These are phyloP conservation scores for Drosophila engyochracea DNA, from an alignment of 2,888 invertebrate species.

Conservation along the genomic window DNA sequence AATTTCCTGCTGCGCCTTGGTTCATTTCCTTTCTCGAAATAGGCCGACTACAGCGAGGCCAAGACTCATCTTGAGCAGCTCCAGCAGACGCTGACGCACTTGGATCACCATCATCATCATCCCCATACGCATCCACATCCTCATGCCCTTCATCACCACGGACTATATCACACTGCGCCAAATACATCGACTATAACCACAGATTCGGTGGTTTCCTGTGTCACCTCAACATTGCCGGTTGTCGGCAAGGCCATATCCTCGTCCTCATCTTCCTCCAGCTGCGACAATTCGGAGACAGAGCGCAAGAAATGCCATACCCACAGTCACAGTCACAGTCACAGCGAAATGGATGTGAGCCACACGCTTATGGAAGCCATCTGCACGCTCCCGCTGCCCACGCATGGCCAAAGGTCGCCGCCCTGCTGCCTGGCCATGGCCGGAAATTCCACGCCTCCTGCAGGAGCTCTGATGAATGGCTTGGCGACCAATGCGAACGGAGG, in stretches of 20 bases:
- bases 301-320: constrained; percentile 71
- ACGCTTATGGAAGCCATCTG: constrained; percentile 71
- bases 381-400: constrained; percentile 56
- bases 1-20: constrained; percentile 84
- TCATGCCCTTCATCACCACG: constrained; percentile 56
- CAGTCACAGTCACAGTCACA: constrained; percentile 41
- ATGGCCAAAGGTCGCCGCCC: constrained; percentile 68
- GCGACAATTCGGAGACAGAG: constrained; percentile 64
- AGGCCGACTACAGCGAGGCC: constrained; percentile 75
- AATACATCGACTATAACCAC: constrained; percentile 77
- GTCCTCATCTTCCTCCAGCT: constrained; percentile 65
- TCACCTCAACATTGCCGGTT: constrained; percentile 73
- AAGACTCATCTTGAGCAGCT: constrained; percentile 77
- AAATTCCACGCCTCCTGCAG: constrained; percentile 59
- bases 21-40: constrained; percentile 80
- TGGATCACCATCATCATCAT: constrained; percentile 68
- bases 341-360: constrained; percentile 70
- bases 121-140: constrained; percentile 48
- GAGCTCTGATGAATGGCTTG: constrained; percentile 65
- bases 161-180: constrained; percentile 67
- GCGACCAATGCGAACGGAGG: constrained; percentile 42
- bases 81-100: constrained; percentile 74
- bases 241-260: constrained; percentile 68
- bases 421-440: constrained; percentile 75
- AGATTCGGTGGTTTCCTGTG: constrained; percentile 80